Percentiles rank a stretch among this genome's conserved stretches.
phyloP scores from a whole-genome alignment of 2,888 invertebrate genomes.

The Polietes domitor region DNA sequence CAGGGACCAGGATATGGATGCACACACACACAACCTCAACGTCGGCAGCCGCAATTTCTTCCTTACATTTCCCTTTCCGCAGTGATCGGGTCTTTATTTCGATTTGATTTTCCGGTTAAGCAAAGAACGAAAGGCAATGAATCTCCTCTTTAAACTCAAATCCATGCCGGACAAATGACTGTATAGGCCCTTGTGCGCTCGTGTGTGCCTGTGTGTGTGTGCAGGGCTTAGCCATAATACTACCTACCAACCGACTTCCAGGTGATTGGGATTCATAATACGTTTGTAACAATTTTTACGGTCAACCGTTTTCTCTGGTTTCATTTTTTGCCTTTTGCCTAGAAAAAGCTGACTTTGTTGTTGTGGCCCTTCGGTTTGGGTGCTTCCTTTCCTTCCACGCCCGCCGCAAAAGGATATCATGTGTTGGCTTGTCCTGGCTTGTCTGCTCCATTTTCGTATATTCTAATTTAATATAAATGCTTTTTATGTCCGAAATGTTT shows the following conservation, averaged over 20 bases:
- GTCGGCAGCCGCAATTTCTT: slow-evolving; percentile 34
- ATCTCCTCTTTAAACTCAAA: slow-evolving; percentile 20
- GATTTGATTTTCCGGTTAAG: slow-evolving; percentile 46
- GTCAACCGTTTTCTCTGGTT: slow-evolving; percentile 56
- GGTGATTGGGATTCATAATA: slow-evolving; percentile 61
- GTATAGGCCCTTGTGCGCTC: slow-evolving; percentile 1
- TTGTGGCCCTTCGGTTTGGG: background rate
- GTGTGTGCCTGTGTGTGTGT: slow-evolving; percentile 20
- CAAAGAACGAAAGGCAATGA: slow-evolving; percentile 33
- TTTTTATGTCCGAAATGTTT: slow-evolving; percentile 50
- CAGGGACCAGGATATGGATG: background rate
- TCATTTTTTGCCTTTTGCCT: slow-evolving; percentile 4
- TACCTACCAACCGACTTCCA: slow-evolving; percentile 22
- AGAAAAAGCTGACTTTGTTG: slow-evolving; percentile 2
- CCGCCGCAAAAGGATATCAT: background rate
- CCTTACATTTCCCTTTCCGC: slow-evolving; percentile 48
- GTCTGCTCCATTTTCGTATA: slow-evolving; percentile 30
- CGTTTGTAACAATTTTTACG: slow-evolving; percentile 55
- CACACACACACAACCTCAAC: background rate
- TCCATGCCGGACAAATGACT: slow-evolving; percentile 4
- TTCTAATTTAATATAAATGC: slow-evolving; percentile 49
- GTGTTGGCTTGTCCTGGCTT: slow-evolving; percentile 3
- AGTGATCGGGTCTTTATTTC: slow-evolving; percentile 11
- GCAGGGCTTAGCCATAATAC: slow-evolving; percentile 12
- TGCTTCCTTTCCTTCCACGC: background rate